These are phyloP conservation scores for Orthosia cruda DNA, from an alignment of 2,888 invertebrate genomes.

Conservation along the genomic window DNA sequence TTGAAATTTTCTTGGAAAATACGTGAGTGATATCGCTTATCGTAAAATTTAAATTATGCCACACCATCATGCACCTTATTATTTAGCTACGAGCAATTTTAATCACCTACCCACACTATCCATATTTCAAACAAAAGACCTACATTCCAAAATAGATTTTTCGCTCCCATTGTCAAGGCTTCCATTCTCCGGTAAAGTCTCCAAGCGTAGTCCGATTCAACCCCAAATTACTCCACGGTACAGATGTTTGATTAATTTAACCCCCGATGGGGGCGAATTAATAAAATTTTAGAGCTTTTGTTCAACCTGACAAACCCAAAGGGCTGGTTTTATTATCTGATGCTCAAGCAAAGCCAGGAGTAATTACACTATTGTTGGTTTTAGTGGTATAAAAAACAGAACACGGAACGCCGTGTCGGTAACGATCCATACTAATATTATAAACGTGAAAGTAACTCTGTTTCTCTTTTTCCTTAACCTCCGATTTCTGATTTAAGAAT, in stretches of 20 bases:
- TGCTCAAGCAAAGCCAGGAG: slow-evolving; percentile 27
- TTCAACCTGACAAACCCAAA: slow-evolving; percentile 43
- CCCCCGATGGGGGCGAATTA: slow-evolving; percentile 42
- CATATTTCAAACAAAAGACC: not conserved
- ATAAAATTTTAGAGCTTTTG: slow-evolving; percentile 61
- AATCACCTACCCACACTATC: not conserved
- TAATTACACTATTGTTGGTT: slow-evolving; percentile 46
- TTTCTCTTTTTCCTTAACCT: no score
- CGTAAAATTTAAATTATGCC: no score
- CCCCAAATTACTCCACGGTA: slow-evolving; percentile 36
- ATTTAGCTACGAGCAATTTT: no score
- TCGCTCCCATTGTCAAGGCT: not conserved
- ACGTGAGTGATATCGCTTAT: no score
- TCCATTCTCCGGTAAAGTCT: not conserved
- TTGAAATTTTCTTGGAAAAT: no score
- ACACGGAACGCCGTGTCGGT: not conserved
- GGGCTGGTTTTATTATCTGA: slow-evolving; percentile 43
- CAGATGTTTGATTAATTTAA: slow-evolving; percentile 65
- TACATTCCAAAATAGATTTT: not conserved
- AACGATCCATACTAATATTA: no score
- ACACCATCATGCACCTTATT: no score
- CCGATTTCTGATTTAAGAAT: no score
- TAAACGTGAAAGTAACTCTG: no score
- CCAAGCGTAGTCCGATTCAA: slow-evolving; percentile 1
- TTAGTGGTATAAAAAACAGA: slow-evolving; percentile 28